Conservation (phyloP, 2,888 invertebrate species). For the Blastobasis lacticolella region DNA sequence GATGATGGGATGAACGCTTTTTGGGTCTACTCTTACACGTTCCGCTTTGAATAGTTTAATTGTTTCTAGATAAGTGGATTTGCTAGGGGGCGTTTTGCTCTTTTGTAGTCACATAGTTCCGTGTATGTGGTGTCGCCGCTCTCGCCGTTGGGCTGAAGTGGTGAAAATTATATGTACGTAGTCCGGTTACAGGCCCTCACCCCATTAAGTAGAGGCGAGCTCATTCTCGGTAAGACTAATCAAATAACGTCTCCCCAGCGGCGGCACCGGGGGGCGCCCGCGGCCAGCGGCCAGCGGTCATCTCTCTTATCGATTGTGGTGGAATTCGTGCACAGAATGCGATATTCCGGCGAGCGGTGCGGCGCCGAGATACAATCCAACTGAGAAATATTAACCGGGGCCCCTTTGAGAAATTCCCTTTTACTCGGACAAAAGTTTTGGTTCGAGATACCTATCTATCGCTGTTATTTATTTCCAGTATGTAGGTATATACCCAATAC, state of each 20-base stretch:
- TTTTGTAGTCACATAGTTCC: constrained; percentile 11
- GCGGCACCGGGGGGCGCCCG: constrained; percentile 29
- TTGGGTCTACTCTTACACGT: constrained; percentile 44
- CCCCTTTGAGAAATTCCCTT: constrained; percentile 15
- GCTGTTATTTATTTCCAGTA: too few species aligned
- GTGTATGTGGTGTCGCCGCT: not conserved
- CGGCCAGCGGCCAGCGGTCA: constrained; percentile 66
- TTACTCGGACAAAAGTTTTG: not conserved
- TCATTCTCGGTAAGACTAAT: constrained; percentile 76
- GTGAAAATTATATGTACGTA: constrained; percentile 67
- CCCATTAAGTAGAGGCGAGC: constrained; percentile 71
- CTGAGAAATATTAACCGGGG: constrained; percentile 30
- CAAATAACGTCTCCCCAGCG: constrained; percentile 71
- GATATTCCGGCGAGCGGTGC: constrained; percentile 64
- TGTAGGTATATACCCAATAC: too few species aligned
- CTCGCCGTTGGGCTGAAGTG: constrained; percentile 13
- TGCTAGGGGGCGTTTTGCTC: constrained; percentile 26
- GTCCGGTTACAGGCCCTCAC: constrained; percentile 71
- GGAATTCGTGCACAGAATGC: constrained; percentile 74
- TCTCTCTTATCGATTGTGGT: constrained; percentile 75
- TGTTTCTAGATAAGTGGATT: constrained; percentile 48
- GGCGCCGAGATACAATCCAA: constrained; percentile 44
- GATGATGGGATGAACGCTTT: constrained; percentile 64
- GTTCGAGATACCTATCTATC: too few species aligned
- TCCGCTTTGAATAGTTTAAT: constrained; percentile 42